Conservation (phyloP, 2,797 vertebrate species). For the Dendrocincla tyrannina region DNA sequence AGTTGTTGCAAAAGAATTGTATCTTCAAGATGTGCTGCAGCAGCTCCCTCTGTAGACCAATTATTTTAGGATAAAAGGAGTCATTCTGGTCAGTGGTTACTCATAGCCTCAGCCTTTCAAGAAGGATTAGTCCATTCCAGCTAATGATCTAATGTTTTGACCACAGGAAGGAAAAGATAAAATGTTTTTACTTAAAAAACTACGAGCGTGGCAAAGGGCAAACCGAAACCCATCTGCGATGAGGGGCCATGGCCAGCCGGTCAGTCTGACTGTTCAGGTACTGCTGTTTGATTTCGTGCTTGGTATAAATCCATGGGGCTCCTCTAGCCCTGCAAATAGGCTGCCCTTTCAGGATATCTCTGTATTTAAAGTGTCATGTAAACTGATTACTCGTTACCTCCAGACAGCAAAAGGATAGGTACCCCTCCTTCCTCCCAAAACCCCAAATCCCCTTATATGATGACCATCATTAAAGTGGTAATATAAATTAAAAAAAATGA, state of each 20-base stretch:
- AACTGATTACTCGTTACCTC: not conserved
- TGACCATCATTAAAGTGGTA: not conserved
- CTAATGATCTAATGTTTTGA: not conserved
- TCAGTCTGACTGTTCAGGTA: not conserved
- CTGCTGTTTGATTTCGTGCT: accelerated
- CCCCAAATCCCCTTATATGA: not conserved
- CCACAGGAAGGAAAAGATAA: conserved; percentile 91
- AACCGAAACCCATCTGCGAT: accelerated
- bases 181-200: conserved; percentile 81
- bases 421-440: not conserved
- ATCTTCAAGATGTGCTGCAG: not conserved
- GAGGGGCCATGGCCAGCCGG: conserved; percentile 47
- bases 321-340: not conserved
- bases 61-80: not conserved
- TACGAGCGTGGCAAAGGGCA: conserved; percentile 70
- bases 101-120: not conserved
- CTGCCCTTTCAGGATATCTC: not conserved
- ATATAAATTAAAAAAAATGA: not conserved
- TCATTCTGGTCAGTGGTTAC: not conserved
- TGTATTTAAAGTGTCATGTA: not conserved
- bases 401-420: not conserved
- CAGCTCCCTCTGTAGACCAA: not conserved
- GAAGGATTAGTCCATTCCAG: not conserved
- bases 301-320: accelerated
- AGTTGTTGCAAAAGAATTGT: not conserved